Conservation (phyloP, 92 coral and sea anemone species). For the Phenganax marumi region DNA sequence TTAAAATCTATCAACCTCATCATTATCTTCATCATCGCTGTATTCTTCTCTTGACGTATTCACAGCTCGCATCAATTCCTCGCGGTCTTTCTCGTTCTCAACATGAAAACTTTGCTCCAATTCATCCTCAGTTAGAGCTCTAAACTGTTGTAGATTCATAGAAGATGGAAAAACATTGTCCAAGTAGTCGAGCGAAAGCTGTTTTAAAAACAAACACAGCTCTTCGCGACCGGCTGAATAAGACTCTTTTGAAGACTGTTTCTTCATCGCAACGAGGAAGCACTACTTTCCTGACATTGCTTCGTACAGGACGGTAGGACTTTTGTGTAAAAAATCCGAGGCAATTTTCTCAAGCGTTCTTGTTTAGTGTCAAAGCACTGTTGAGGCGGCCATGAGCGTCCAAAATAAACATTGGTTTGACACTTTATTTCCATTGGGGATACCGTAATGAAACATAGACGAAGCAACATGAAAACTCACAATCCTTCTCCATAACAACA, state of each 20-base stretch:
- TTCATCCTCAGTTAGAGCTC: conserved; percentile 85
- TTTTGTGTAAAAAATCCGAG: background rate
- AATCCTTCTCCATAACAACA: conserved; percentile 7
- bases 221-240: conserved; percentile 24
- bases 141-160: conserved; percentile 69
- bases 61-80: conserved; percentile 72
- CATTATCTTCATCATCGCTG: conserved; percentile 72
- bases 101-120: conserved; percentile 84
- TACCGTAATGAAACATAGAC: conserved; percentile 1
- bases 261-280: conserved; percentile 11
- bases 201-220: conserved; percentile 71
- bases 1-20: background rate
- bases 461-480: conserved; percentile 18
- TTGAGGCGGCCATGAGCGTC: conserved; percentile 21
- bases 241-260: background rate
- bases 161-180: conserved; percentile 72
- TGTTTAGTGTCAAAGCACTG: conserved; percentile 11
- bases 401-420: conserved; percentile 7
- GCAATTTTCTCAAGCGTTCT: background rate
- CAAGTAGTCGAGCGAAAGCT: conserved; percentile 71
- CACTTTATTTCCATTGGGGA: conserved; percentile 25
- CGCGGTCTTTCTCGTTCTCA: conserved; percentile 72
- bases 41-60: conserved; percentile 75
- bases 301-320: background rate
- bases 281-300: conserved; percentile 8